Evolutionary conservation across 1,140 invertebrate species (phyloP), one percentile per base, ranked within the genome.

Genomic region (Pseudomyrmex flavicornis): DNA sequence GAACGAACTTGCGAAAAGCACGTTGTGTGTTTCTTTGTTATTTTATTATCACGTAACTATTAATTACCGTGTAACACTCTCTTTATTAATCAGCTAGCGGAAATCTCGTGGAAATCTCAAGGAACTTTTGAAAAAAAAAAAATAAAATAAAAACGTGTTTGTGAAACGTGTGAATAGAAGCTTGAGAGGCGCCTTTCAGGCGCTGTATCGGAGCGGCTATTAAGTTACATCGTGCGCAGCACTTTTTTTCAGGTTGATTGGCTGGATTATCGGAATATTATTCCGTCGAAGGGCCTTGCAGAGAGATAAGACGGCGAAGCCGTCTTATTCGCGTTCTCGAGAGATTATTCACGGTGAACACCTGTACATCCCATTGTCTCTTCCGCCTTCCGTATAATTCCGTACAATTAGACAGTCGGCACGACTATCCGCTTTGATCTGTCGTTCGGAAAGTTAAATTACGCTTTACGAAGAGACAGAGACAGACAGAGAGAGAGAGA

Each of bases 351-450:
- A 76, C 52, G 2, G 44, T n/a, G 20, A 84, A 79, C 82, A 79
- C 75, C 82, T 84, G 82, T 52, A 80, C 63, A 35, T 35, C n/a
- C 63, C 75, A 69, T 84, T 80, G 74, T 80, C 75, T 80, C 75
- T 69, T 26, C 26, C 62, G 75, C 69, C 79, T 75, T 50, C 68
- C 17, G 59, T 74, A 63, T 75, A 75, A 82, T 82, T 70, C 61
- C 35, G 35, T 35, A 75, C 75, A 82, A 82, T 82, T 82, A 82
- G 79, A 82, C 26, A 48, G 59, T 75, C 48, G 59, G 20, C 10
- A 54, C 44, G 54, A 72, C 76, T 80, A 80, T 70, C 76, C 35
- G 17, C 66, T 80, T 80, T 80, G 76, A 80, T 80, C 76, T 52
- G 35, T 56, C 15, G 76, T 72, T 56, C 76, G 69, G 76, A 72